Evolutionary conservation across 2,113 vertebrate genomes (phyloP).

Genomic region (Varanus salvator): DNA sequence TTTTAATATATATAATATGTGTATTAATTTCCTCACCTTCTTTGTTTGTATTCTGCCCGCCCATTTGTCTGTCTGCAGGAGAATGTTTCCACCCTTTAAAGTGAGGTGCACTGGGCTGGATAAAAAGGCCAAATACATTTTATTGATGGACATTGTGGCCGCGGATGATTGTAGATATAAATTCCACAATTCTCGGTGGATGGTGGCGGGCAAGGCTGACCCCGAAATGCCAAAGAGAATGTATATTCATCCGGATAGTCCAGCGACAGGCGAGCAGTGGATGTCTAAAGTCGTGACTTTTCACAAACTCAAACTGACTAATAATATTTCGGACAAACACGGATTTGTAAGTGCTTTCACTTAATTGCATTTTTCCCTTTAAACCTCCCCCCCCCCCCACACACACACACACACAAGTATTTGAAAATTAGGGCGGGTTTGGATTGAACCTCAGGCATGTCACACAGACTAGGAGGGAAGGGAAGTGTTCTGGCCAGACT

Average conservation of each 20-base stretch:
- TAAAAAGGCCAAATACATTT: slow-evolving; percentile 99
- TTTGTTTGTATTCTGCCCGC: background rate
- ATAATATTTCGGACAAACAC: slow-evolving; percentile 99
- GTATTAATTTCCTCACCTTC: background rate
- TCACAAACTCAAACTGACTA: slow-evolving; percentile 99
- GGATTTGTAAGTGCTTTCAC: slow-evolving; percentile 95
- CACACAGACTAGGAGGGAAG: no score
- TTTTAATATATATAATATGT: background rate
- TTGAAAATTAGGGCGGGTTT: background rate
- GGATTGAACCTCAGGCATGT: background rate
- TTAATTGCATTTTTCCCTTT: background rate
- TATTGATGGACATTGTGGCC: slow-evolving; percentile 98
- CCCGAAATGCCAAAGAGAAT: slow-evolving; percentile 99
- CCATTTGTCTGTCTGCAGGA: slow-evolving; percentile 71
- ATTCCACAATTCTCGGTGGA: slow-evolving; percentile 99
- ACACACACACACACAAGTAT: background rate
- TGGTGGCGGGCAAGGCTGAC: slow-evolving; percentile 99
- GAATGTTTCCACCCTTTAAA: slow-evolving; percentile 99
- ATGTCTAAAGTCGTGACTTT: slow-evolving; percentile 99
- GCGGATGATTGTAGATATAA: slow-evolving; percentile 99
- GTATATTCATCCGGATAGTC: slow-evolving; percentile 99
- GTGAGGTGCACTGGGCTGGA: slow-evolving; percentile 98
- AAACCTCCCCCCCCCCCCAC: background rate
- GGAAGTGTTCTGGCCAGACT: background rate
- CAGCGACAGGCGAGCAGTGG: slow-evolving; percentile 98